Conservation (phyloP, 2,113 vertebrate genomes). For the Isichthys henryi region DNA sequence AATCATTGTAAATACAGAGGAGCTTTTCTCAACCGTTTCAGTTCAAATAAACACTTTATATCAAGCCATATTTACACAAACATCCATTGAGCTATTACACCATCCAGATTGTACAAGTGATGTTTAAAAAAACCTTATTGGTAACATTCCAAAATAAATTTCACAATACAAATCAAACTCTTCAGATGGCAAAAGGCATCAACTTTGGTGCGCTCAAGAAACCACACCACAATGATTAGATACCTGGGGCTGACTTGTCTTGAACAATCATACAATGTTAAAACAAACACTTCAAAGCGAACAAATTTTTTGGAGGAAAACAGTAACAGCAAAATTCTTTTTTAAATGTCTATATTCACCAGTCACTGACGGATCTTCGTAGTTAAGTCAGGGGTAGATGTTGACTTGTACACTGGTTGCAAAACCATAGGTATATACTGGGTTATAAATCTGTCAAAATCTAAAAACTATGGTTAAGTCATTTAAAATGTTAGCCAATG, state of each 20-base stretch:
- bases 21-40: background rate
- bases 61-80: conserved; percentile 4
- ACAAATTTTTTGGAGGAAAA: background rate
- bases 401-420: background rate
- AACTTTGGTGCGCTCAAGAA: background rate
- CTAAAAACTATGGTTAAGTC: background rate
- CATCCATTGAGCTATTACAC: background rate
- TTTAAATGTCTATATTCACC: background rate
- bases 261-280: background rate
- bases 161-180: background rate
- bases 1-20: background rate
- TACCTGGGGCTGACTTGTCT: background rate
- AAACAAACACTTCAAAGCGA: background rate
- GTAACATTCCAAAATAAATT: background rate
- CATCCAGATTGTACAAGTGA: background rate
- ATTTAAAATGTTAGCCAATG: background rate
- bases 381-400: background rate
- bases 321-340: background rate
- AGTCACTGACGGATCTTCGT: background rate
- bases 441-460: background rate
- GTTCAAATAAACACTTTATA: conserved; percentile 5
- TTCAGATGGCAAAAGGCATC: background rate
- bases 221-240: background rate
- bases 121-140: background rate
- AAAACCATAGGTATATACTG: background rate